A percentile compares a stretch with the other conserved stretches of the same genome.
Conservation (phyloP, 2,113 vertebrate genomes). For the Tympanuchus pallidicinctus region DNA sequence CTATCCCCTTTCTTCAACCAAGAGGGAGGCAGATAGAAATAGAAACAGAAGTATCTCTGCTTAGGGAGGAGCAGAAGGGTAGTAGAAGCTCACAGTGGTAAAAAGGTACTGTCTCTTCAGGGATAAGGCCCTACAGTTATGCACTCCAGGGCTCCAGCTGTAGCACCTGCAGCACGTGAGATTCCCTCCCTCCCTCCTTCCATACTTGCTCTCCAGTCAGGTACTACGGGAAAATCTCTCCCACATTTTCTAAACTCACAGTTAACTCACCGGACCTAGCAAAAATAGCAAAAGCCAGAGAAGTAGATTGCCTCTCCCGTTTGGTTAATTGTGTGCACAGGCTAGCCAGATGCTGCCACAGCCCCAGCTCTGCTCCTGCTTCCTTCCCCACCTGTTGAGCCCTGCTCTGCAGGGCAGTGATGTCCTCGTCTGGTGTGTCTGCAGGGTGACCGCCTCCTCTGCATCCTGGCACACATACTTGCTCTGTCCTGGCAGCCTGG, state of each 20-base stretch:
- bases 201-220: not conserved
- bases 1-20: not conserved
- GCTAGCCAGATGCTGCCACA: not conserved
- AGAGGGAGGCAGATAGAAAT: not conserved
- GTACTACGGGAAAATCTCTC: not conserved
- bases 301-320: not conserved
- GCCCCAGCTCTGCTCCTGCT: not conserved
- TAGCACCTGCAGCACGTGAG: fast-evolving
- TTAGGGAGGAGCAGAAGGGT: not conserved
- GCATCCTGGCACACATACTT: not conserved
- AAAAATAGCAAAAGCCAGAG: not conserved
- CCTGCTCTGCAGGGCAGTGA: not conserved
- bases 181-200: not conserved
- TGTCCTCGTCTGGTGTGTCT: fast-evolving
- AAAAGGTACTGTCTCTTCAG: not conserved
- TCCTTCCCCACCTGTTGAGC: not conserved
- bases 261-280: not conserved
- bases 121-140: not conserved
- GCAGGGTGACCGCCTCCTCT: not conserved
- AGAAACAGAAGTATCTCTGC: not conserved
- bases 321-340: not conserved
- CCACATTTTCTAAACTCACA: not conserved
- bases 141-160: not conserved
- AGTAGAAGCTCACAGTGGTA: not conserved
- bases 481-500: not conserved